phyloP scores from a whole-genome alignment of 37 sponge, comb jelly and placozoan species.

The Bolinopsis microptera region DNA sequence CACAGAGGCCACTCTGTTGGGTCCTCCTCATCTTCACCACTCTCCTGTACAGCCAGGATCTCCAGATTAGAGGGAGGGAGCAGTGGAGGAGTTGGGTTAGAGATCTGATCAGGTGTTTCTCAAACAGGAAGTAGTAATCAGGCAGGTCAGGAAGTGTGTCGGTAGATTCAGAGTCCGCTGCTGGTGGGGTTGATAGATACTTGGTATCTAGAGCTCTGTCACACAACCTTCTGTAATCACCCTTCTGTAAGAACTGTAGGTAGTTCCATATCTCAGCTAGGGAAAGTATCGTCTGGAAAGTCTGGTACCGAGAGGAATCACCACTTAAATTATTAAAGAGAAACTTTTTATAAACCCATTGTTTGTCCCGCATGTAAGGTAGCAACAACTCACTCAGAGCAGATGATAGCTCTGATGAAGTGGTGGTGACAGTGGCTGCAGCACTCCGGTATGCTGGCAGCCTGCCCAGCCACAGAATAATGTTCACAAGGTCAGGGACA shows the following conservation, averaged over 20 bases:
- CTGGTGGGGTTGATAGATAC: not conserved
- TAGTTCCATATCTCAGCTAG: not conserved
- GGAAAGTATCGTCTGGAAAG: not conserved
- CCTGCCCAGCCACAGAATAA: slow-evolving; percentile 39
- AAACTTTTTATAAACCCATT: not conserved
- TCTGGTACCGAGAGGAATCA: not conserved
- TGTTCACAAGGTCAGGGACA: not conserved
- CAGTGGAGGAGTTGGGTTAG: slow-evolving; percentile 29
- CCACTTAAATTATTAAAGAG: not conserved
- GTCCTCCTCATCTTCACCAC: not conserved
- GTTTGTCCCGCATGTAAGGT: not conserved
- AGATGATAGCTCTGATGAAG: not conserved
- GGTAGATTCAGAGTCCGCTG: not conserved
- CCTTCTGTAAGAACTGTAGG: slow-evolving; percentile 18
- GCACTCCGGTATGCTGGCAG: not conserved
- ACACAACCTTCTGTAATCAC: not conserved
- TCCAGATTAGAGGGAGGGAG: slow-evolving; percentile 15
- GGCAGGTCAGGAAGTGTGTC: not conserved
- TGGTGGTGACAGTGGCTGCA: not conserved
- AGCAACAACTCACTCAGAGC: not conserved
- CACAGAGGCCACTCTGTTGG: not conserved
- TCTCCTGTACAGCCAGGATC: not conserved
- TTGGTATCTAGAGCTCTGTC: slow-evolving; percentile 1
- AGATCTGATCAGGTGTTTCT: slow-evolving; percentile 22
- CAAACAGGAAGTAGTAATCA: slow-evolving; percentile 43